A percentile compares a stretch with the other conserved stretches of the same genome.
phyloP scores from a whole-genome alignment of 2,113 vertebrate species.

The Alces alces region DNA sequence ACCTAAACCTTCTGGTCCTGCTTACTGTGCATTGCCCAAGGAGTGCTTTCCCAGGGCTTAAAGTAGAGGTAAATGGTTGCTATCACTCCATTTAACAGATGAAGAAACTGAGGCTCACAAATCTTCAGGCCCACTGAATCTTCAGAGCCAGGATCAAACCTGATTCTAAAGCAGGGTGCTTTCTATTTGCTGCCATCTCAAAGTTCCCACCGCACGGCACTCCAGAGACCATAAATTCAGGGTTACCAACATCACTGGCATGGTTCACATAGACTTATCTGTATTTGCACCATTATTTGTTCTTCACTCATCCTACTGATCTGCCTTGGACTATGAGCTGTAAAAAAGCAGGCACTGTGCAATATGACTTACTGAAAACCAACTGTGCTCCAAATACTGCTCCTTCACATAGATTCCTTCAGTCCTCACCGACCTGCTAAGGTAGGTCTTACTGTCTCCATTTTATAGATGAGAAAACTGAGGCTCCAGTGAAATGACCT shows the following conservation, averaged over 20 bases:
- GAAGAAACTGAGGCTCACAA: background rate
- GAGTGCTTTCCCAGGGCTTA: background rate
- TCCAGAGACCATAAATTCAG: background rate
- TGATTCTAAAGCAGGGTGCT: background rate
- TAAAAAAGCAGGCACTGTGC: conserved; percentile 5
- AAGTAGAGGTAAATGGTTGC: background rate
- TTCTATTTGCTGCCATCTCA: background rate
- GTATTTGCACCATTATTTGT: background rate
- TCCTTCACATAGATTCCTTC: background rate
- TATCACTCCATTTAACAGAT: background rate
- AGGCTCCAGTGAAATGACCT: background rate
- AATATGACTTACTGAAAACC: background rate
- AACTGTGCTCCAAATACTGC: background rate
- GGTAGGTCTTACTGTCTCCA: background rate
- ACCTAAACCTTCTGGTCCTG: background rate
- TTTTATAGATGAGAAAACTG: background rate
- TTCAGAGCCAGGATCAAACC: background rate
- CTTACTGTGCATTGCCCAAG: background rate
- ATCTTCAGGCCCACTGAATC: background rate
- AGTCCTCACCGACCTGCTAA: background rate
- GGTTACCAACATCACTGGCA: background rate
- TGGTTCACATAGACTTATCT: background rate
- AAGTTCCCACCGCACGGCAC: background rate
- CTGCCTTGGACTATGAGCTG: background rate
- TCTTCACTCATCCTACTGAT: background rate